These are phyloP conservation scores for Pachyramphus minor DNA, from an alignment of 2,113 vertebrate species.

Conservation along the genomic window DNA sequence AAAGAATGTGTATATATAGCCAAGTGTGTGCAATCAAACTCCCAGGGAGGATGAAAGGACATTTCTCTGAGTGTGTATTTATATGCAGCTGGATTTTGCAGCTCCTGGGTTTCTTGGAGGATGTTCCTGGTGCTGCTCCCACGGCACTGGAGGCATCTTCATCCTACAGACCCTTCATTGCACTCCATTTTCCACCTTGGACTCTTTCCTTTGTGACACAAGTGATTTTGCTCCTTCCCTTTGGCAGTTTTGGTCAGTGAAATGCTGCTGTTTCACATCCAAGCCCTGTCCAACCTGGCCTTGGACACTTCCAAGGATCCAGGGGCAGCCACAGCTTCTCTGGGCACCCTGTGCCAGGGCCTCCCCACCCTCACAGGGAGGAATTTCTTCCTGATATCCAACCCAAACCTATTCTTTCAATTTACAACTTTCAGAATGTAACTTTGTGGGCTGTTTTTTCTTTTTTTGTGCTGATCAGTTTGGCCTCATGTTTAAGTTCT, in stretches of 20 bases:
- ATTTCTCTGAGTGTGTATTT: neutral
- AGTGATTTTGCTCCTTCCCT: neutral
- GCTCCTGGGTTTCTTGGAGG: neutral
- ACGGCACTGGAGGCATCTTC: accelerated
- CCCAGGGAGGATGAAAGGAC: neutral
- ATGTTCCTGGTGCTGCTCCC: neutral
- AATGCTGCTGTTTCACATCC: neutral
- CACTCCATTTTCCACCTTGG: neutral
- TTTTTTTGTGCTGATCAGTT: neutral
- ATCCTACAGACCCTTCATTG: neutral
- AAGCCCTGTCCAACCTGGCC: neutral
- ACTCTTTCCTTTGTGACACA: neutral
- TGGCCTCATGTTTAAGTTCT: neutral
- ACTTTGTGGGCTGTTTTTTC: neutral
- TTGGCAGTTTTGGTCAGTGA: neutral
- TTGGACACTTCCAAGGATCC: neutral
- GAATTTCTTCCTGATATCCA: neutral
- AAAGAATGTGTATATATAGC: neutral
- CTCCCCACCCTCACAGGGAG: neutral
- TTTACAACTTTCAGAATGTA: neutral
- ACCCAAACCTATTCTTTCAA: neutral
- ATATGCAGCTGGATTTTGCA: neutral
- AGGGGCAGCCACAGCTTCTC: neutral
- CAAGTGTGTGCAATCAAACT: neutral
- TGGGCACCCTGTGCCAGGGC: neutral